Evolutionary conservation across 2,888 invertebrate genomes (phyloP), one percentile per base, ranked within the genome.

Genomic region (Ophraella communa): DNA sequence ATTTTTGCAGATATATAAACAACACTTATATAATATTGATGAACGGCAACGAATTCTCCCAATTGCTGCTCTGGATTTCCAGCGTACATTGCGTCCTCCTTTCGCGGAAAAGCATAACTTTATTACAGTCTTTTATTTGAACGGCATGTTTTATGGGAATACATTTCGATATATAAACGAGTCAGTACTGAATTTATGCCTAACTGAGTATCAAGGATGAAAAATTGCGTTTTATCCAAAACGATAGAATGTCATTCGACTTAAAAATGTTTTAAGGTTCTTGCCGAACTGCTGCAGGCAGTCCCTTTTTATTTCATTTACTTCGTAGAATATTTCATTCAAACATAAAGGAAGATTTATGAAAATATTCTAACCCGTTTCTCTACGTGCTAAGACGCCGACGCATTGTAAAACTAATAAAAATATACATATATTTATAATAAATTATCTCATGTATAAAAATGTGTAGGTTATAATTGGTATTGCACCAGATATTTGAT

Each of bases 121-220:
- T 65, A 59, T 67, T 67, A 67, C 56, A 59, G 62, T 65, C 47
- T 56, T 59, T 56, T 62, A 65, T 56, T 56, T 42, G 62, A 64
- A 55, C 47, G 57, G 18, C 35, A 65, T 62, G 51, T 65, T 67
- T 66, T 67, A 67, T 65, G 65, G 44, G 55, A 17, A 55, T 62
- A 60, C 52, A 59, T 64, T 67, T 62, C 54, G 51, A 59, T 64
- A 58, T 59, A 59, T 49, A 49, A 49, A 52, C 39, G 27, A 52
- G 49, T 59, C 20, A 54, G 35, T 27, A 55, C 45, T 65, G 23
- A 52, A 57, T 63, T 58, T 52, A 58, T 54, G 52, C 33, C 35
- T 27, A 57, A 44, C 58, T 44, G 33, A 39, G 42, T 33, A 57
- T 45, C 33, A 27, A 30, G 30, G 23, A 17, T 27, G 44, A 56